Percentiles rank a stretch among this genome's conserved stretches.
These are phyloP conservation scores for Cyclopterus lumpus DNA, from an alignment of 2,797 vertebrate genomes.

Conservation along the genomic window DNA sequence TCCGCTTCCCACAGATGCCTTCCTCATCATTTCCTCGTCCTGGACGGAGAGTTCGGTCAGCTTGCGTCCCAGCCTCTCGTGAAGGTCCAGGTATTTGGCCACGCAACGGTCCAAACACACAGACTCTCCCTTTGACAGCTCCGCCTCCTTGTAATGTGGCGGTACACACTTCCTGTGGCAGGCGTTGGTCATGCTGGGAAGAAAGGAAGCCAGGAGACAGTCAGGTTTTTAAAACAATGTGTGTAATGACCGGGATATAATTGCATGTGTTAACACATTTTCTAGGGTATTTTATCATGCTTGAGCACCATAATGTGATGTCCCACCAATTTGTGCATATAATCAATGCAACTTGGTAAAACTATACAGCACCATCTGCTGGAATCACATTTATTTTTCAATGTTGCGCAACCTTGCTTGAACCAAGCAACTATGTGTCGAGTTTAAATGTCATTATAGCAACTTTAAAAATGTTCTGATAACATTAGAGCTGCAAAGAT, in stretches of 20 bases:
- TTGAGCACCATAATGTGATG: not conserved
- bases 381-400: not conserved
- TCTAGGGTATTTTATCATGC: not conserved
- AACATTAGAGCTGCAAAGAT: not conserved
- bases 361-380: constrained; percentile 25
- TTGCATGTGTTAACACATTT: not conserved
- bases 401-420: not conserved
- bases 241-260: not conserved
- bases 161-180: constrained; percentile 97
- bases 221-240: not conserved
- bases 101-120: constrained; percentile 97
- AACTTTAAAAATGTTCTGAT: not conserved
- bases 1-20: constrained; percentile 84
- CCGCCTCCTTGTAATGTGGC: constrained; percentile 95
- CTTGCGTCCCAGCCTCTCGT: constrained; percentile 94
- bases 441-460: not conserved
- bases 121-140: constrained; percentile 94
- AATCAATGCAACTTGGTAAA: not conserved
- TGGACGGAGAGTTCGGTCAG: constrained; percentile 94
- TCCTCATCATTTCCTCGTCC: constrained; percentile 94
- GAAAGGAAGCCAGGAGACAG: not conserved
- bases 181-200: constrained; percentile 93
- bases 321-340: not conserved
- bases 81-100: constrained; percentile 97
- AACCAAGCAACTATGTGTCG: not conserved